These are phyloP conservation scores for Lepeophtheirus nordmannii DNA, from an alignment of 2,888 invertebrate species.

Conservation along the genomic window DNA sequence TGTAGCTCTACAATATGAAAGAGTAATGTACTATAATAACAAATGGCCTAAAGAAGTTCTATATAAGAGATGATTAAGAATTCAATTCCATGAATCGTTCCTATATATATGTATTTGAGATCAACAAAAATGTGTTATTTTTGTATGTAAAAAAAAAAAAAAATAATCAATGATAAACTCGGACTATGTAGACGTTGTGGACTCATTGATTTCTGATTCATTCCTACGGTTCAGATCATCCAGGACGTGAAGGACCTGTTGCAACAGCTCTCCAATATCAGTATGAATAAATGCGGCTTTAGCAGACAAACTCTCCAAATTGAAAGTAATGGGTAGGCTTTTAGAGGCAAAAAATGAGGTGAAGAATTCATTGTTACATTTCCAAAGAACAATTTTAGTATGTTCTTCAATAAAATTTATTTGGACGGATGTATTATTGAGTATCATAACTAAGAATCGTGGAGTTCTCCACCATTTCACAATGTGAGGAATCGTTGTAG, in stretches of 20 bases:
- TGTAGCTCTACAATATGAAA: no score
- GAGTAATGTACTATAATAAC: no score
- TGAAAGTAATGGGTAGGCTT: background rate
- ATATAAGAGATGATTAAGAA: no score
- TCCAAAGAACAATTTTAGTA: constrained; percentile 46
- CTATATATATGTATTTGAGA: background rate
- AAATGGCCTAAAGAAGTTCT: no score
- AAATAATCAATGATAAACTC: background rate
- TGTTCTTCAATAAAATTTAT: constrained; percentile 50
- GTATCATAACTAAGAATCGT: constrained; percentile 47
- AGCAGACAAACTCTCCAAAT: background rate
- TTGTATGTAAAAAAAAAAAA: background rate
- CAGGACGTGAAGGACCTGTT: background rate
- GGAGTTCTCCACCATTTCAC: constrained; percentile 46
- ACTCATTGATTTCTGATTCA: background rate
- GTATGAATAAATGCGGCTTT: background rate
- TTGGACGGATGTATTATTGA: constrained; percentile 47
- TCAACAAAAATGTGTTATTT: background rate
- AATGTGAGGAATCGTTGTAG: constrained; percentile 33
- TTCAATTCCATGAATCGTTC: no score
- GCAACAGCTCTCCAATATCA: background rate
- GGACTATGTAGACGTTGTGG: background rate
- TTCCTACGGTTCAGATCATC: background rate
- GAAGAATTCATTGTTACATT: constrained; percentile 27
- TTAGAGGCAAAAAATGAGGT: background rate